phyloP scores from a whole-genome alignment of 2,888 invertebrate species.

The Ernsta delagoae region DNA sequence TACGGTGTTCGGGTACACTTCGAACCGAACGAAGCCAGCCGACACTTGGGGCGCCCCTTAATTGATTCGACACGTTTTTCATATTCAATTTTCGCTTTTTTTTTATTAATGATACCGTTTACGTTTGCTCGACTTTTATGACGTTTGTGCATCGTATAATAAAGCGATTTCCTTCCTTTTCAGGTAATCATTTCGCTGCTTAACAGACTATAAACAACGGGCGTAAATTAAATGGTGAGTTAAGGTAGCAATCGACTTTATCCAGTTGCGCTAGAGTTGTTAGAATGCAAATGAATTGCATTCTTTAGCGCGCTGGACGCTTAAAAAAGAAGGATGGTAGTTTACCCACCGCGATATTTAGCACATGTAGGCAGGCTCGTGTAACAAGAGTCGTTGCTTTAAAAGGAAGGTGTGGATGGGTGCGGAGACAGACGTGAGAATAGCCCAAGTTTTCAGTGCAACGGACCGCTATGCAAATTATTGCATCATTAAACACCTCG shows the following conservation, averaged over 20 bases:
- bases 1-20: neutral
- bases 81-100: constrained; percentile 50
- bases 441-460: constrained; percentile 63
- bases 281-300: constrained; percentile 40
- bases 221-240: constrained; percentile 66
- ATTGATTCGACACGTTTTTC: constrained; percentile 69
- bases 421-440: constrained; percentile 77
- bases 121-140: constrained; percentile 52
- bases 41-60: constrained; percentile 56
- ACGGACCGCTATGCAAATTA: constrained; percentile 79
- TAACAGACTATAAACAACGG: constrained; percentile 56
- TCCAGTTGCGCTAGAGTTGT: constrained; percentile 34
- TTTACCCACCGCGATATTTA: constrained; percentile 50
- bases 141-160: constrained; percentile 55
- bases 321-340: constrained; percentile 40
- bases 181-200: constrained; percentile 67
- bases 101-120: constrained; percentile 54
- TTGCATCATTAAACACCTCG: constrained; percentile 83
- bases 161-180: constrained; percentile 59
- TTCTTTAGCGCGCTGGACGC: constrained; percentile 37
- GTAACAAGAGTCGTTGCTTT: constrained; percentile 65
- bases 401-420: constrained; percentile 61
- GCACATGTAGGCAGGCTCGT: constrained; percentile 45
- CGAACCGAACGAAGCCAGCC: constrained; percentile 39
- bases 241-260: constrained; percentile 42